Evolutionary conservation across 2,888 invertebrate species (phyloP).

Genomic region (Heliconius charithonia): DNA sequence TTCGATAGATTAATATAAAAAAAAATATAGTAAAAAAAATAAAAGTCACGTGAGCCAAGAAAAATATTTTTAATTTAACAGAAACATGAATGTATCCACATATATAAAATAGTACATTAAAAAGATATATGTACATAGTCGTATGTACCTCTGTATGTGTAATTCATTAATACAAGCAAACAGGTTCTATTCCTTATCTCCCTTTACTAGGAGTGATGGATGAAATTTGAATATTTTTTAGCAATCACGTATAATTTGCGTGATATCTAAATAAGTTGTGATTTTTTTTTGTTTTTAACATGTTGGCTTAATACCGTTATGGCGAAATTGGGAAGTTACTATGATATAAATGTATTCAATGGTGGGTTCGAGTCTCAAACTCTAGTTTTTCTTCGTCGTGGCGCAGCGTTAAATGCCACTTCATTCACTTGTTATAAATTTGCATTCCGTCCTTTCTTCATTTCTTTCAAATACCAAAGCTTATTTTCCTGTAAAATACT

Average conservation of each 20-base stretch:
- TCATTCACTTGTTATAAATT: too few species aligned
- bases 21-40: neutral
- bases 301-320: neutral
- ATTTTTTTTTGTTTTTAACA: neutral
- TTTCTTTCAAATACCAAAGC: too few species aligned
- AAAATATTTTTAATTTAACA: neutral
- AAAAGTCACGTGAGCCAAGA: neutral
- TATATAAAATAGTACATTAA: neutral
- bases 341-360: neutral
- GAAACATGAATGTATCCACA: neutral
- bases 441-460: too few species aligned
- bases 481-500: too few species aligned
- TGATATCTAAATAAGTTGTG: neutral
- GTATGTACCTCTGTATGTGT: neutral
- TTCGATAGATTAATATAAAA: too few species aligned
- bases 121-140: neutral
- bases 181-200: slow-evolving; percentile 4
- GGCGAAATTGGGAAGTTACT: neutral
- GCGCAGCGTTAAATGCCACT: neutral
- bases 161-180: neutral
- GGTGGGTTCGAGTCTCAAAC: neutral
- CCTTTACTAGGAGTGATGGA: neutral
- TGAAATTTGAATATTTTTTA: slow-evolving; percentile 6
- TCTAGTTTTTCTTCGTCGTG: neutral
- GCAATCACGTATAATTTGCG: slow-evolving; percentile 2